phyloP scores from a whole-genome alignment of 2,797 vertebrate genomes.

The Sebastolobus alascanus region DNA sequence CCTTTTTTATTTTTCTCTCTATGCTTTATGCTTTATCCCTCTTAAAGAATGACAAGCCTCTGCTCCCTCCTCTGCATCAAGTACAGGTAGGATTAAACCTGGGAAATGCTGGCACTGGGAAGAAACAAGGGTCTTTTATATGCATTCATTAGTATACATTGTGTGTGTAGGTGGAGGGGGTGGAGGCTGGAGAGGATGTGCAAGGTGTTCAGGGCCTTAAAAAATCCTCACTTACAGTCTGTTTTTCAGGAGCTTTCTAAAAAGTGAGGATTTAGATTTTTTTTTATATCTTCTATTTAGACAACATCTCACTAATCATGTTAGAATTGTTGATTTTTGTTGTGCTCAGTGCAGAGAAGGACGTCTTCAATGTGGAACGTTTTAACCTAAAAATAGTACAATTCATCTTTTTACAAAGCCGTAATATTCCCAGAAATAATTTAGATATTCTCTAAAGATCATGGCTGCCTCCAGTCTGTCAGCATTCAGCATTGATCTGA shows the following conservation, averaged over 20 bases:
- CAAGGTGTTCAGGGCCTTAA: slow-evolving; percentile 25
- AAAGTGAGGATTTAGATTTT: background rate
- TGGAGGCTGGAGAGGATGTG: slow-evolving; percentile 6
- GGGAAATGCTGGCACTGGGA: slow-evolving; percentile 32
- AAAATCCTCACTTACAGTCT: slow-evolving; percentile 2
- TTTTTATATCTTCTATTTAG: background rate
- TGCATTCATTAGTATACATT: slow-evolving; percentile 41
- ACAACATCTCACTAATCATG: background rate
- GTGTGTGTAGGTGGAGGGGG: background rate
- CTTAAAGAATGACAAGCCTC: slow-evolving; percentile 92
- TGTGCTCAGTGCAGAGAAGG: background rate
- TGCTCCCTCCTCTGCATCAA: slow-evolving; percentile 97
- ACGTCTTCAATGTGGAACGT: slow-evolving; percentile 2
- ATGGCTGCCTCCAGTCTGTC: slow-evolving; percentile 1
- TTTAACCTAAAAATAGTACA: slow-evolving; percentile 20
- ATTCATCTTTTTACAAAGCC: slow-evolving; percentile 32
- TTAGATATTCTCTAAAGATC: background rate
- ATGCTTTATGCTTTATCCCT: slow-evolving; percentile 73
- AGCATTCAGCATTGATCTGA: background rate
- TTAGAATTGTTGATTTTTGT: slow-evolving; percentile 23
- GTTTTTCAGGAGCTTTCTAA: slow-evolving; percentile 13
- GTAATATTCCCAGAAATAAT: slow-evolving; percentile 8
- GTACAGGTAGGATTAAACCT: slow-evolving; percentile 92
- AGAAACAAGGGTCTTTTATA: slow-evolving; percentile 26
- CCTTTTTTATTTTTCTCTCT: slow-evolving; percentile 69